Evolutionary conservation across 2,797 vertebrate species (phyloP), one percentile per base, ranked within the genome.

Genomic region (Oceanodroma leucorhoa): DNA sequence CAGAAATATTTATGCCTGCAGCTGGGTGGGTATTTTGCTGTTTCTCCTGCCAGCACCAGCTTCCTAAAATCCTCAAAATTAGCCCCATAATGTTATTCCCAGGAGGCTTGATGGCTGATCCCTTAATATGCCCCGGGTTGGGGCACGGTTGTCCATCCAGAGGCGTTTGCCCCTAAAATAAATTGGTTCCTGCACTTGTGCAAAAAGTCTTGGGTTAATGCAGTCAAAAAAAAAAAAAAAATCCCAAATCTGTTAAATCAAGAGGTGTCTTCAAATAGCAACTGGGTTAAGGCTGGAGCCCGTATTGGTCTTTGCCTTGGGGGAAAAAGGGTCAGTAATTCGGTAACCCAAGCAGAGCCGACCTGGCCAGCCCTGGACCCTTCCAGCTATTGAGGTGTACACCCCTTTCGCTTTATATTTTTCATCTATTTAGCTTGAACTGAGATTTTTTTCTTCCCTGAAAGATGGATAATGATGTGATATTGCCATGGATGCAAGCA

Each of bases 341-440:
- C 2, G 10, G 12, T 38, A 23, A n/a, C 10, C 14, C 30, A n/a
- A 67, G 40, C 51, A 45, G n/a, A 61, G 36, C n/a, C 2, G 2
- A 34, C 16, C 64, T 50, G 38, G 26, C 26, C 64, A 36, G 6
- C 22, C 24, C 36, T 18, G 8, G 24, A 38, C 21, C 40, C 30
- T 69, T n/a, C n/a, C 61, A n/a, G 38, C 22, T 67, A 1, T 23
- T 41, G 4, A 14, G 54, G 6, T 9, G 11, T 30, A 8, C 34
- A 11, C 23, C 41, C 14, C 0, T 0, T 26, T 83, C 0, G 0
- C n/a, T 70, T 67, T 27, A 2, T 41, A 3, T 45, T 83, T 66
- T 43, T 30, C 30, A 32, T 6, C 14, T 34, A 14, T 71, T 69
- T 51, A 46, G 45, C 46, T 80, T 45, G 38, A 75, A 21, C 15